These are phyloP conservation scores for Ciconia nigra DNA, from an alignment of 2,797 vertebrate genomes.

Conservation along the genomic window DNA sequence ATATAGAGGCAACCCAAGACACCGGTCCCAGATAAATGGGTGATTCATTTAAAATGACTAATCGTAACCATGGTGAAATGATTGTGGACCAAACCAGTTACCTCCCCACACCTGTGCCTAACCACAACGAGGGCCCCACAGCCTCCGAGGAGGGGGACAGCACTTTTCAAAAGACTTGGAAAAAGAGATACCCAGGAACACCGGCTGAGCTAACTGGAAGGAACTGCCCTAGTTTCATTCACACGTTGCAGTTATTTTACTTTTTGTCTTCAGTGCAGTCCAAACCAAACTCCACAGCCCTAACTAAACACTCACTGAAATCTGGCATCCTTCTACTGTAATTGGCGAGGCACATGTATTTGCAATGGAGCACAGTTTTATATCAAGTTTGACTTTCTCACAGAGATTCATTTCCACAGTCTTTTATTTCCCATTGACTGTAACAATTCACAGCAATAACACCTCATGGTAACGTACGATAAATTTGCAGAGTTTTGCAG, in stretches of 20 bases:
- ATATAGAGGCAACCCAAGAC: background rate
- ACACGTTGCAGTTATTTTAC: background rate
- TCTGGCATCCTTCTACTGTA: background rate
- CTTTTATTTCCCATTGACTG: background rate
- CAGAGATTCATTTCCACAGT: background rate
- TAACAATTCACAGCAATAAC: background rate
- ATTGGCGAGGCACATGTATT: background rate
- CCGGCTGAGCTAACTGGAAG: background rate
- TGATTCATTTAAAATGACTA: background rate
- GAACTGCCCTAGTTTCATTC: background rate
- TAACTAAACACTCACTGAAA: background rate
- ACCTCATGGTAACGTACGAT: rapidly evolving
- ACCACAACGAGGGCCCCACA: background rate
- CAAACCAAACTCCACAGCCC: background rate
- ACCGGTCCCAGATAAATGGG: background rate
- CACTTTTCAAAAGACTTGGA: background rate
- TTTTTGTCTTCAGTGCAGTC: background rate
- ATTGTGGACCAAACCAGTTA: background rate
- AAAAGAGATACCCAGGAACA: background rate
- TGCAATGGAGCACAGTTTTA: background rate
- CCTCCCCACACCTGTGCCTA: background rate
- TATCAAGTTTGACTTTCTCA: background rate
- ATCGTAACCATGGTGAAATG: background rate
- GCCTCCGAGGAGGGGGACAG: rapidly evolving
- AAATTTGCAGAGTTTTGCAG: background rate